Percentiles rank a stretch among this genome's conserved stretches.
phyloP scores from a whole-genome alignment of 2,797 vertebrate genomes.

The Rhinatrema bivittatum region DNA sequence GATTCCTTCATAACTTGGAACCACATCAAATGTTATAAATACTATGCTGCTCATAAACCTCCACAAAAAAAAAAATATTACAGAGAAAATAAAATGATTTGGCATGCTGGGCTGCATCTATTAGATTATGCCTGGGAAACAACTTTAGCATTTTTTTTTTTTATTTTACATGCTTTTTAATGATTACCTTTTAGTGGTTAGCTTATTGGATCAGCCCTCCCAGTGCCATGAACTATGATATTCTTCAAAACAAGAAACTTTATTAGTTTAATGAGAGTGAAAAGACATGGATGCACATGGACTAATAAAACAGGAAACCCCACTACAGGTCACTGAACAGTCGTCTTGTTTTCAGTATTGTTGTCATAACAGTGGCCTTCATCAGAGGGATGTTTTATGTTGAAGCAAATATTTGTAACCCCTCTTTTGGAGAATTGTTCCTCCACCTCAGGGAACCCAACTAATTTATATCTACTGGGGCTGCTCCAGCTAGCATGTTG shows the following conservation, averaged over 20 bases:
- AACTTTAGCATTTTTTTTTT: conserved; percentile 45
- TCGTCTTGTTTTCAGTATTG: no score
- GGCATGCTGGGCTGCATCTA: conserved; percentile 23
- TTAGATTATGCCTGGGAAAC: conserved; percentile 42
- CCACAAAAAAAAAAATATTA: conserved; percentile 44
- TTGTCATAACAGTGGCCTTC: no score
- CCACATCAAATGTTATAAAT: conserved; percentile 45
- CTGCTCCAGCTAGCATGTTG: no score
- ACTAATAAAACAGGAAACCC: conserved; percentile 35
- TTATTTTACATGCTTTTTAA: no score
- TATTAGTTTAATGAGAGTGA: conserved; percentile 46
- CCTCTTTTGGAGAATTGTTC: no score
- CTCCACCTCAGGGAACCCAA: no score
- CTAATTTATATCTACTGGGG: no score
- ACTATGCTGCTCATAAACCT: conserved; percentile 34
- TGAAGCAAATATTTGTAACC: no score
- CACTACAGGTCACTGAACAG: no score
- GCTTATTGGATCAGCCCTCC: conserved; percentile 34
- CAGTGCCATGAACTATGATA: conserved; percentile 23
- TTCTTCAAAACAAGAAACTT: conserved; percentile 31
- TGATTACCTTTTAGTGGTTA: conserved; percentile 33
- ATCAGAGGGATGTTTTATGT: no score
- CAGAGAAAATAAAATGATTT: conserved; percentile 45
- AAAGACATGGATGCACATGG: conserved; percentile 19
- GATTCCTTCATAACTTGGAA: conserved; percentile 49